These are phyloP conservation scores for Mastomys coucha DNA, from an alignment of 2,113 vertebrate species.

Conservation along the genomic window DNA sequence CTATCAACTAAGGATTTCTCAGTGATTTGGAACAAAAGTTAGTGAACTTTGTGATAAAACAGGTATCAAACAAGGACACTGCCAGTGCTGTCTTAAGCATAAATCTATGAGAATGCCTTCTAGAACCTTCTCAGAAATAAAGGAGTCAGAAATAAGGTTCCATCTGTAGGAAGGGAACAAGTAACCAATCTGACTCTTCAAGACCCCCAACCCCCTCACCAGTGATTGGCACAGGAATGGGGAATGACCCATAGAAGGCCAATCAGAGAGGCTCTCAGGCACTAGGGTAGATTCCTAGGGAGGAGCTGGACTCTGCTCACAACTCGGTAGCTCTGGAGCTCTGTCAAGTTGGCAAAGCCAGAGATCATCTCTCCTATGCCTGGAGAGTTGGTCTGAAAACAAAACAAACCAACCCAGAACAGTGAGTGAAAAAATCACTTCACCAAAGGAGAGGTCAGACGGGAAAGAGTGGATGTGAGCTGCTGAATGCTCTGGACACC, in stretches of 20 bases:
- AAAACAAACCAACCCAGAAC: neutral
- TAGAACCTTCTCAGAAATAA: slow-evolving; percentile 32
- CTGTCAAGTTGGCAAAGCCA: neutral
- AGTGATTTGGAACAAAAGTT: neutral
- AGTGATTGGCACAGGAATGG: neutral
- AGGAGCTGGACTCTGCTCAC: neutral
- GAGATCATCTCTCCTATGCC: neutral
- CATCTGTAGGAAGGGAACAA: neutral
- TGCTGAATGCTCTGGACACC: neutral
- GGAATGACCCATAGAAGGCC: neutral
- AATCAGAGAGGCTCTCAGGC: neutral
- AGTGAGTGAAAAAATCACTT: neutral
- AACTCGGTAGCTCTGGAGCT: neutral
- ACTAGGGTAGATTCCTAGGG: neutral
- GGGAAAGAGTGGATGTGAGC: neutral
- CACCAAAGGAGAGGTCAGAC: neutral
- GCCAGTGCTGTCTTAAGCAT: neutral
- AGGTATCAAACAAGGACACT: neutral
- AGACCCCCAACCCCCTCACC: neutral
- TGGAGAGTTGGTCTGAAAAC: neutral
- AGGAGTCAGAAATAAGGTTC: neutral
- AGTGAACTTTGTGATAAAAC: neutral
- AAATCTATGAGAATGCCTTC: neutral
- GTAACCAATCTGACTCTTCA: neutral
- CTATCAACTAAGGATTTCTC: slow-evolving; percentile 19